Percentiles rank a stretch among this genome's conserved stretches.
Conservation (phyloP, 2,113 vertebrate genomes). For the Mesembrinibis cayennensis region DNA sequence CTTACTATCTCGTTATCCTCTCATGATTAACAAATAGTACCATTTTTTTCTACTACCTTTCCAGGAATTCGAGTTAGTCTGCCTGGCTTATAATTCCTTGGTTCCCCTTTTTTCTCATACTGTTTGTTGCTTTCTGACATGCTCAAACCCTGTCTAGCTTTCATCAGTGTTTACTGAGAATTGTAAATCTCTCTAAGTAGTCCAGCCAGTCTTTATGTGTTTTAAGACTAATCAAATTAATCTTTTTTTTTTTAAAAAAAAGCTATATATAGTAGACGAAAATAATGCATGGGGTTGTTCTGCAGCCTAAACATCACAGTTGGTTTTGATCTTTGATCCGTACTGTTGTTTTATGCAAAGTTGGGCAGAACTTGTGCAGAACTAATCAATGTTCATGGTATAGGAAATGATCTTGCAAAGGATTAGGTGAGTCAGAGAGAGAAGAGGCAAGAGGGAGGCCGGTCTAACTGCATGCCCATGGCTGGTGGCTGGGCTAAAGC, state of each 20-base stretch:
- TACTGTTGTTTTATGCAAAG: background rate
- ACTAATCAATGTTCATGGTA: background rate
- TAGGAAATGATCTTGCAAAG: background rate
- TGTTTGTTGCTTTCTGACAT: background rate
- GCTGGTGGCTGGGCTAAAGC: background rate
- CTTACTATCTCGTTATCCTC: background rate
- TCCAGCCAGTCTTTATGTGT: background rate
- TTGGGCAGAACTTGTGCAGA: background rate
- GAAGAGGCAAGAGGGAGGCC: background rate
- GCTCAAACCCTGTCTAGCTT: background rate
- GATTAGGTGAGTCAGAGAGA: background rate
- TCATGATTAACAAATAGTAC: background rate
- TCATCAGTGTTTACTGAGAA: background rate
- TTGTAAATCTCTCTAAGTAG: background rate
- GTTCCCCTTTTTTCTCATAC: background rate
- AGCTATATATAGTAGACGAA: background rate
- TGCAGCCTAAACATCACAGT: background rate
- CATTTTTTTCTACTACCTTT: background rate
- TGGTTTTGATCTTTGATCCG: background rate
- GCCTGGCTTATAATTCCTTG: background rate
- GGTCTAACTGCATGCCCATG: fast-evolving
- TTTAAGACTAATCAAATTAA: background rate
- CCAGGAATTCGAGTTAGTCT: background rate
- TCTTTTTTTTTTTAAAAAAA: background rate
- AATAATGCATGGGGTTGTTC: background rate